Conservation (phyloP, 2,113 vertebrate genomes). For the Sapajus apella region DNA sequence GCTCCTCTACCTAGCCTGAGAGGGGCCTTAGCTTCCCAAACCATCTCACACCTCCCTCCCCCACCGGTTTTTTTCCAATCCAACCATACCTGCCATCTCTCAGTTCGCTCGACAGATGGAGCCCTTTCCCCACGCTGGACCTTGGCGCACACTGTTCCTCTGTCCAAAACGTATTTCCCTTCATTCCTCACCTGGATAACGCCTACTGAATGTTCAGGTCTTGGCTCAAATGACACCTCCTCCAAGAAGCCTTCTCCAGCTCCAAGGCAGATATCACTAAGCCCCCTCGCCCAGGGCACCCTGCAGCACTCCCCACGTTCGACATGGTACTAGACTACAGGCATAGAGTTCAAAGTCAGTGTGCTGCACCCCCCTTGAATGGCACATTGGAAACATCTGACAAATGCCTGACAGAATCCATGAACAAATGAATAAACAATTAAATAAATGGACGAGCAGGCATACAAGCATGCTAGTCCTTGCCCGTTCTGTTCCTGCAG, state of each 20-base stretch:
- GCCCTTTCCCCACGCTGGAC: neutral
- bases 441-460: neutral
- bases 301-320: neutral
- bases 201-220: neutral
- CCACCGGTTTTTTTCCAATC: neutral
- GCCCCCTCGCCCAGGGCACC: neutral
- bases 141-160: neutral
- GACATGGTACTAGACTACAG: neutral
- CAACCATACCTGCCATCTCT: neutral
- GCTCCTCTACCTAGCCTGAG: neutral
- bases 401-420: neutral
- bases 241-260: neutral
- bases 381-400: neutral
- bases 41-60: neutral
- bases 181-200: neutral
- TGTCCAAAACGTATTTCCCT: neutral
- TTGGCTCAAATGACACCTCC: neutral
- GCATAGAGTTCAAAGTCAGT: neutral
- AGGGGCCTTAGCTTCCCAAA: neutral
- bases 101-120: neutral
- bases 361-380: neutral
- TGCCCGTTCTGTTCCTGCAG: neutral
- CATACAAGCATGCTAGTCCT: neutral
- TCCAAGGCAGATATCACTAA: neutral
- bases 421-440: neutral